Evolutionary conservation across 1,140 invertebrate genomes (phyloP).

Genomic region (Mercenaria mercenaria): DNA sequence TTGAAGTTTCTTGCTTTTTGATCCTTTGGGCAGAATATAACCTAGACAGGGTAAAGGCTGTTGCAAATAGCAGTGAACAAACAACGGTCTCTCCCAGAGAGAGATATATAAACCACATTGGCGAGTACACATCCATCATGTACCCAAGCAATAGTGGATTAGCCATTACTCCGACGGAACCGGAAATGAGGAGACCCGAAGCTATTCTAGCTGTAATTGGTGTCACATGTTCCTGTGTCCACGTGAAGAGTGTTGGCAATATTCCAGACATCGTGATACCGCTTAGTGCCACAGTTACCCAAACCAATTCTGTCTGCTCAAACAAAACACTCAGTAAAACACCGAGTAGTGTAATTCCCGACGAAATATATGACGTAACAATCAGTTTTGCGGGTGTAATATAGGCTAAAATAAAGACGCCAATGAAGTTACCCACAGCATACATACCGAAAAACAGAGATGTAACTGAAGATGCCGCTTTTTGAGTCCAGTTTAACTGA

Average conservation of each 20-base stretch:
- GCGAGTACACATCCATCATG: conserved; percentile 69
- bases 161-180: conserved; percentile 69
- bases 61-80: conserved; percentile 55
- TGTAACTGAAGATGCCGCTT: conserved; percentile 56
- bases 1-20: not conserved
- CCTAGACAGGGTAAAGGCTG: conserved; percentile 1
- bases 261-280: conserved; percentile 70
- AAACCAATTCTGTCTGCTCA: conserved; percentile 19
- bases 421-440: conserved; percentile 59
- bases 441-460: conserved; percentile 68
- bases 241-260: conserved; percentile 71
- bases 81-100: conserved; percentile 59
- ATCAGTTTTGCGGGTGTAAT: conserved; percentile 60
- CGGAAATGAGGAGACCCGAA: conserved; percentile 68
- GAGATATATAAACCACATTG: conserved; percentile 75
- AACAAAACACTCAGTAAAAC: conserved; percentile 50
- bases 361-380: conserved; percentile 27
- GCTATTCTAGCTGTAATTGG: conserved; percentile 69
- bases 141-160: conserved; percentile 70
- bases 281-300: conserved; percentile 44
- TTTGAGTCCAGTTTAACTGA: conserved; percentile 65
- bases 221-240: conserved; percentile 69
- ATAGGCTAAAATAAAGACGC: conserved; percentile 61
- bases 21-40: not conserved
- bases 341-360: conserved; percentile 2